Base-by-base conservation (phyloP, 2,113 vertebrate genomes). In the Zingel zingel region DNA sequence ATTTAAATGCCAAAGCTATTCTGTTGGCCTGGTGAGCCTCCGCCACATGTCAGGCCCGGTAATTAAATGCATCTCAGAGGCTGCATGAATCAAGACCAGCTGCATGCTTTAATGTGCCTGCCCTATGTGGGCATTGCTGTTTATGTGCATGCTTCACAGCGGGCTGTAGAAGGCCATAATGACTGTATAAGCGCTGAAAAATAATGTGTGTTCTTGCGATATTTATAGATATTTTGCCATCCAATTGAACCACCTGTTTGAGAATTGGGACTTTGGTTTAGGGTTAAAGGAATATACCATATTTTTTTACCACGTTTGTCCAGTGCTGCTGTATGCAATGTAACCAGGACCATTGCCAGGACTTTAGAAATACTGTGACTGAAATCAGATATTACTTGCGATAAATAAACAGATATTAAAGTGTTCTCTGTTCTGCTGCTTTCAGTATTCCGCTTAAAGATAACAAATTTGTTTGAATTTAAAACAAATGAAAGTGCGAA, bases 1-100 rank as follows among this genome's bases (percentile, higher is more conserved):
- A 85, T 88, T 91, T 86, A 93, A 91, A 94, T 85, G 86, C 47
- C 86, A 86, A 56, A 86, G 82, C 43, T 58, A 58, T 75, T 70
- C 62, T 57, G 45, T 80, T 56, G 62, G 61, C 86, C 51, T n/a
- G 77, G 68, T 27, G 77, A 63, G 78, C 80, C 61, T 80, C 74
- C n/a, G 54, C 33, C 69, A 74, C 33, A 45, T 65, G 71, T 67
- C 79, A 25, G 53, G 18, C 16, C 53, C 51, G 14, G 67, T 88
- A 82, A 90, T 88, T 80, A 78, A 92, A 80, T 11, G 56, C 66
- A 65, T 74, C 74, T 87, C 81, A 23, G 48, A 57, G 57, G n/a
- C 61, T 47, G 67, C 30, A 18, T 33, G 72, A 79, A 68, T 83
- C 72, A 56, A 23, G 25, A 39, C 61, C 48, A 53, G 15, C 70